phyloP scores from a whole-genome alignment of 1,140 invertebrate species.

The Drosophila tani region DNA sequence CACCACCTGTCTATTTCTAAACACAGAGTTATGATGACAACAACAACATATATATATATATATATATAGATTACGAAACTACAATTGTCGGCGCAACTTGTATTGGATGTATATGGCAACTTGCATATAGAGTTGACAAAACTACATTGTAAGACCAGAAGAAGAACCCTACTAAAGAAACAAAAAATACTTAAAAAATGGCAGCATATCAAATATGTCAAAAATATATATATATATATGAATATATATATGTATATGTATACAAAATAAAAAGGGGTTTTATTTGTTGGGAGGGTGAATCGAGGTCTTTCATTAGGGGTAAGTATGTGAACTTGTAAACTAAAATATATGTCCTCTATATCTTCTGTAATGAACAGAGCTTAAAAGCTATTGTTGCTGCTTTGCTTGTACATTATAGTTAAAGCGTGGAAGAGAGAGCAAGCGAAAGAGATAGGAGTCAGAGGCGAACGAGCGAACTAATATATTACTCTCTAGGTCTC shows the following conservation, averaged over 20 bases:
- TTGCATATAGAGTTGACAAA: conserved; percentile 28
- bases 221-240: conserved; percentile 42
- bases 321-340: not conserved
- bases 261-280: conserved; percentile 4
- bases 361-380: too few relatives aligned
- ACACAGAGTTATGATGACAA: conserved; percentile 25
- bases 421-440: too few relatives aligned
- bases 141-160: conserved; percentile 57
- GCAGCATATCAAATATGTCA: conserved; percentile 80
- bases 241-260: conserved; percentile 30
- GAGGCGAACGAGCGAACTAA: too few relatives aligned
- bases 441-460: too few relatives aligned
- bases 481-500: too few relatives aligned
- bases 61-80: conserved; percentile 18
- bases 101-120: conserved; percentile 29
- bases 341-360: too few relatives aligned
- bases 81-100: conserved; percentile 10
- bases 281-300: not conserved
- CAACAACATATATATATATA: conserved; percentile 33
- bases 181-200: conserved; percentile 57
- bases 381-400: too few relatives aligned
- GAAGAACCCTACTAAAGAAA: conserved; percentile 57
- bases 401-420: too few relatives aligned
- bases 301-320: not conserved
- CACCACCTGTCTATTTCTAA: conserved; percentile 18